Evolutionary conservation across 2,113 vertebrate species (phyloP).

Genomic region (Gopherus evgoodei): DNA sequence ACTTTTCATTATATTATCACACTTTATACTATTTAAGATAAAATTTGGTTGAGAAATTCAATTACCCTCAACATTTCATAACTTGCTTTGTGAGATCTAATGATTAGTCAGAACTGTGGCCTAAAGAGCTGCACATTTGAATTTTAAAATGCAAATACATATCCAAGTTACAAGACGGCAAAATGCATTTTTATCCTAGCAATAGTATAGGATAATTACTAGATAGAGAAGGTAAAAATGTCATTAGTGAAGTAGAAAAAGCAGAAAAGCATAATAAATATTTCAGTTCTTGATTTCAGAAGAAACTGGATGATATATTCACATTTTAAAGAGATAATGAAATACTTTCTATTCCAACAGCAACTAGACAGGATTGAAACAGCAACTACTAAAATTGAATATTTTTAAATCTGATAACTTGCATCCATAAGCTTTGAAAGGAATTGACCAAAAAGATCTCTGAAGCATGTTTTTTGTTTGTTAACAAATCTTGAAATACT

Average conservation of each 20-base stretch:
- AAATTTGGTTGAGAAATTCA: background rate
- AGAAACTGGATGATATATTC: background rate
- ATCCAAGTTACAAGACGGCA: background rate
- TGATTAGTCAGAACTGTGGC: background rate
- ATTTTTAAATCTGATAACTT: background rate
- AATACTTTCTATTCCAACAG: background rate
- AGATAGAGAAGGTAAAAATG: background rate
- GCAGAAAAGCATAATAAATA: background rate
- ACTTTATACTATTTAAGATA: background rate
- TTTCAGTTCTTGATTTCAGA: background rate
- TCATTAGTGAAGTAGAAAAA: background rate
- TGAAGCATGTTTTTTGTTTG: background rate
- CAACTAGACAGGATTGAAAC: background rate
- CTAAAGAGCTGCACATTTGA: background rate
- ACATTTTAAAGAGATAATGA: background rate
- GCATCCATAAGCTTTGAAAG: background rate
- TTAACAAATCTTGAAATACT: background rate
- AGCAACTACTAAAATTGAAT: background rate
- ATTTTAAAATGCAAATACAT: background rate
- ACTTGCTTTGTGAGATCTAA: background rate
- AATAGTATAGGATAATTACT: background rate
- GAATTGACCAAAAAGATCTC: background rate
- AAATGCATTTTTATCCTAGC: background rate
- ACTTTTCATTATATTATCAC: background rate
- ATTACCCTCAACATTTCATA: background rate